Conservation (phyloP, 2,888 invertebrate genomes). For the Fissipunctia ypsillon region DNA sequence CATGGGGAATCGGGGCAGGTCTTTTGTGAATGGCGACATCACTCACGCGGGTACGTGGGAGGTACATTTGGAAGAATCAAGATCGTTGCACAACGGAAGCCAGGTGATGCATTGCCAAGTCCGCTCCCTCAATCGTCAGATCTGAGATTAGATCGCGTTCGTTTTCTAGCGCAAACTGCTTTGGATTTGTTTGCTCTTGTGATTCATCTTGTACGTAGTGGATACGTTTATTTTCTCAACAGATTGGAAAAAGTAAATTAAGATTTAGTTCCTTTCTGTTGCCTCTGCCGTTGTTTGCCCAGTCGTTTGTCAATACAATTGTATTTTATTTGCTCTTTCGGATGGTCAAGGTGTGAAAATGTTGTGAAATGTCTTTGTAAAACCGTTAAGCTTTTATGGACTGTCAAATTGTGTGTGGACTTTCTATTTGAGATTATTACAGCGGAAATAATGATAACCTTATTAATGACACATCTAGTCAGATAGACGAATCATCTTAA, state of each 20-base stretch:
- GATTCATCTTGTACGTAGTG: conserved; percentile 74
- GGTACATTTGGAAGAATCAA: conserved; percentile 88
- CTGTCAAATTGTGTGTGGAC: conserved; percentile 11
- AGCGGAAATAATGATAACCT: conserved; percentile 28
- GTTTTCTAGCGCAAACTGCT: conserved; percentile 83
- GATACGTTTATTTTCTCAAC: conserved; percentile 67
- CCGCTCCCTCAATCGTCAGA: conserved; percentile 83
- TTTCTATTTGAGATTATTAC: conserved; percentile 26
- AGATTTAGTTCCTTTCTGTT: conserved; percentile 67
- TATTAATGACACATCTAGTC: conserved; percentile 20
- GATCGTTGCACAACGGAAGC: conserved; percentile 88
- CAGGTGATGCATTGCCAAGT: conserved; percentile 88
- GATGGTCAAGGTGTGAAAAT: conserved; percentile 52
- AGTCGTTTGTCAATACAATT: conserved; percentile 60
- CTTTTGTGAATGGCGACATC: conserved; percentile 76
- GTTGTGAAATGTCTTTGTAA: conserved; percentile 36
- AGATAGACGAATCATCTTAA: conserved; percentile 32
- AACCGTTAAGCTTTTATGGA: conserved; percentile 34
- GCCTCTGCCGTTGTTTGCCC: conserved; percentile 47
- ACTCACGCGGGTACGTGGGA: conserved; percentile 85
- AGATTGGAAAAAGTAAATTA: conserved; percentile 75
- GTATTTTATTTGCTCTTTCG: conserved; percentile 52
- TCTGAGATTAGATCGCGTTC: conserved; percentile 85
- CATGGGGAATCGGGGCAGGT: conserved; percentile 67
- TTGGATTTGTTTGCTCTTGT: conserved; percentile 79